phyloP scores from a whole-genome alignment of 2,113 vertebrate species.

The Jaculus jaculus region DNA sequence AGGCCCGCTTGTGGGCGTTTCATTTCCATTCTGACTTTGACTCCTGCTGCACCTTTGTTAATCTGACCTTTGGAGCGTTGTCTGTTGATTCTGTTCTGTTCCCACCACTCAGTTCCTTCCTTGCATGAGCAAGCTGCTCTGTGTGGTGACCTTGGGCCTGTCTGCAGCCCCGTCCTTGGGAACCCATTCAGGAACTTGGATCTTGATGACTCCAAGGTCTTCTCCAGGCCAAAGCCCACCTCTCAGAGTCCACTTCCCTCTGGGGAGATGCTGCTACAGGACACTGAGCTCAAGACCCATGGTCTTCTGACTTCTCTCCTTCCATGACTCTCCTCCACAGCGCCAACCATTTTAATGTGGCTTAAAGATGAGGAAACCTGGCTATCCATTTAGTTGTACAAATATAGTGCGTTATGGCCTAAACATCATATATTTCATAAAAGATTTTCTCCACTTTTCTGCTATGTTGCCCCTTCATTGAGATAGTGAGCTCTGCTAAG shows the following conservation, averaged over 20 bases:
- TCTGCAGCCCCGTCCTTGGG: neutral
- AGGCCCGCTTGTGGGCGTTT: neutral
- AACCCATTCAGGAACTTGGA: neutral
- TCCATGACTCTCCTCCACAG: neutral
- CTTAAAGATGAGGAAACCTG: neutral
- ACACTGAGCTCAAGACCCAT: neutral
- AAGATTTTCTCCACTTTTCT: neutral
- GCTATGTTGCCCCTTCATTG: neutral
- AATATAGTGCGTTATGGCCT: neutral
- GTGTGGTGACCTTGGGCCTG: neutral
- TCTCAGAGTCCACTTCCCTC: neutral
- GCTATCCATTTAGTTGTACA: neutral
- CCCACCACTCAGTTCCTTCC: neutral
- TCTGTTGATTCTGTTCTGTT: neutral
- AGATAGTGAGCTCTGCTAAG: conserved; percentile 13
- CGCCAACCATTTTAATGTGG: neutral
- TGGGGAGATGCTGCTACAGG: neutral
- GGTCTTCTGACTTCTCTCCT: neutral
- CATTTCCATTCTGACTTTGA: neutral
- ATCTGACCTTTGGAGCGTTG: neutral
- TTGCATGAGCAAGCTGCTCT: neutral
- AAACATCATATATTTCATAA: neutral
- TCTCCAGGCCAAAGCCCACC: too few relatives aligned
- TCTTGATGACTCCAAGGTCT: neutral
- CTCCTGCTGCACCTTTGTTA: neutral